Evolutionary conservation across 2,888 invertebrate species (phyloP), one percentile per base, ranked within the genome.

Genomic region (Polylopha cassiicola): DNA sequence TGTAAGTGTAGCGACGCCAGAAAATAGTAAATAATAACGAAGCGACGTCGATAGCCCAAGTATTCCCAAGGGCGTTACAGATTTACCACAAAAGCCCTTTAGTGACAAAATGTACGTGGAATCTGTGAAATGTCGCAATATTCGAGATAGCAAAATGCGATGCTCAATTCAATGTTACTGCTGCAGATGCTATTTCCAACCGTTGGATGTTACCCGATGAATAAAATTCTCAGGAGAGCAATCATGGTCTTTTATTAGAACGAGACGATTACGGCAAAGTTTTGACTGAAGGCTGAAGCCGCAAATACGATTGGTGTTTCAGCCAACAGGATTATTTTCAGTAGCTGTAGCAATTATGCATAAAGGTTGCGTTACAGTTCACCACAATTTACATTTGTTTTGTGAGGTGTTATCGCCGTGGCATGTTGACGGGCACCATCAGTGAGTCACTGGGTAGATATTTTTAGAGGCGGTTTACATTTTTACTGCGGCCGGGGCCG

Each of bases 381-480:
- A 18, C 31, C 8, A 21, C 30, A 38, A 24, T 37, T 23, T 23
- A 38, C 34, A 36, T 41, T 41, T 41, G 41, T 41, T 41, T 41
- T 41, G 28, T 30, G 36, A 39, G 31, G 22, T 22, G 39, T 39
- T 27, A 31, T 32, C 39, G 39, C 22, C 18, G 27, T 32, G 13
- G 31, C 4, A 22, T 22, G 31, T 33, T 36, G 41, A 41, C 46
- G 46, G 46, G 43, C 48, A 45, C 18, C 42, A 39, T 15, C 44
- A 37, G 47, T 67, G 66, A 66, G 48, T 68, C 67, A 65, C 48
- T 52, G 47, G 46, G 34, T 28, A 37, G 51, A 51, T 73, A 68
- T 71, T 65, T 65, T 58, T 68, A 67, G 60, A 43, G 42, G 49
- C 53, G 51, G 61, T 58, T 61, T 58, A 61, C 53, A 58, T 65